These are phyloP conservation scores for Galerucella pusilla DNA, from an alignment of 2,888 invertebrate genomes.

Conservation along the genomic window DNA sequence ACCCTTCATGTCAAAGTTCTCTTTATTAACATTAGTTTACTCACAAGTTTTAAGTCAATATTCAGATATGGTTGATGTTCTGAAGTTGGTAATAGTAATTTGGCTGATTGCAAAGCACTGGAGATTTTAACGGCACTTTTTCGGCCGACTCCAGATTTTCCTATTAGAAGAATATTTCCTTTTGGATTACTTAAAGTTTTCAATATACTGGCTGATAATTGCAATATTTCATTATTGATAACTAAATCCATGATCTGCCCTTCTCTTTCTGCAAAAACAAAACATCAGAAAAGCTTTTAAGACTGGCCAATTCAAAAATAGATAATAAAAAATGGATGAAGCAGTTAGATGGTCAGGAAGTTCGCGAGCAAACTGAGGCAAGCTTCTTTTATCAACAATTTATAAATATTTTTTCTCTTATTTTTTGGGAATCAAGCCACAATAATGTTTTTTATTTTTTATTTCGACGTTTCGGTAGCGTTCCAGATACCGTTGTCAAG, in stretches of 20 bases:
- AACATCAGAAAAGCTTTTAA: background rate
- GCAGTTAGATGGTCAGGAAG: no score
- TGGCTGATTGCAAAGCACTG: slow-evolving; percentile 78
- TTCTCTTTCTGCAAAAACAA: slow-evolving; percentile 71
- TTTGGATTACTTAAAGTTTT: slow-evolving; percentile 72
- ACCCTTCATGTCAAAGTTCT: slow-evolving; percentile 5
- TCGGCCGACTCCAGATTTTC: slow-evolving; percentile 83
- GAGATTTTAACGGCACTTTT: slow-evolving; percentile 81
- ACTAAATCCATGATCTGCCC: slow-evolving; percentile 69
- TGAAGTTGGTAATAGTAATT: slow-evolving; percentile 64
- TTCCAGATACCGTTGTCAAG: no score
- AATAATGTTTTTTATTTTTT: no score
- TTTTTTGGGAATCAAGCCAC: no score
- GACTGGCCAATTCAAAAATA: background rate
- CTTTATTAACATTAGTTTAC: background rate
- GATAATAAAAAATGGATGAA: no score
- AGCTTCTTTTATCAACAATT: no score
- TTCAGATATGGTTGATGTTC: slow-evolving; percentile 71
- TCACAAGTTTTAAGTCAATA: slow-evolving; percentile 75
- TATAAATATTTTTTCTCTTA: no score
- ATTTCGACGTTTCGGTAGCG: no score
- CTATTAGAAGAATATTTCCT: slow-evolving; percentile 78
- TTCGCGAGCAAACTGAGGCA: background rate
- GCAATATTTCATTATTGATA: slow-evolving; percentile 75
- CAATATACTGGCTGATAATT: slow-evolving; percentile 73